A percentile compares a stretch with the other conserved stretches of the same genome.
These are phyloP conservation scores for Melipona quadrifasciata DNA, from an alignment of 1,140 invertebrate species.

Conservation along the genomic window DNA sequence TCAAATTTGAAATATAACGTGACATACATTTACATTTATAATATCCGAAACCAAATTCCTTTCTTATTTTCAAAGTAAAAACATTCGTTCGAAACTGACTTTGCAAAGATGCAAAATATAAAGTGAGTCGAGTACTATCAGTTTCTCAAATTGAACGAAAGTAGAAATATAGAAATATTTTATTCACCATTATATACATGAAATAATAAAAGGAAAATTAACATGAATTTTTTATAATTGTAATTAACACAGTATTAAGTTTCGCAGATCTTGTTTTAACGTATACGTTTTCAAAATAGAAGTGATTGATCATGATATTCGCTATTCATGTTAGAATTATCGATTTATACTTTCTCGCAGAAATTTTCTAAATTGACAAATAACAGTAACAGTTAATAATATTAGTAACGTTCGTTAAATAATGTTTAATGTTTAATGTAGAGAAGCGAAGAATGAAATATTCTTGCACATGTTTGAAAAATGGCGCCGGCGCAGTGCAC, in stretches of 20 bases:
- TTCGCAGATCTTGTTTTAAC: neutral
- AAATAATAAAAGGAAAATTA: neutral
- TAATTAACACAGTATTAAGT: neutral
- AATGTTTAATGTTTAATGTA: neutral
- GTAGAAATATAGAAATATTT: neutral
- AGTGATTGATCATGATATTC: neutral
- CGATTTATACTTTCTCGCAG: too few relatives aligned
- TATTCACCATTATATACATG: neutral
- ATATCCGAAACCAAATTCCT: neutral
- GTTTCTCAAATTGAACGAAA: too few relatives aligned
- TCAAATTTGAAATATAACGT: neutral
- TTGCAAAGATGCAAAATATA: too few relatives aligned
- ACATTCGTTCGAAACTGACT: too few relatives aligned
- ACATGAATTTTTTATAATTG: neutral
- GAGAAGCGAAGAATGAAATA: neutral
- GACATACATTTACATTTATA: neutral
- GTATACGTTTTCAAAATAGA: neutral
- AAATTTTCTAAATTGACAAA: too few relatives aligned
- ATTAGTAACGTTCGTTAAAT: neutral
- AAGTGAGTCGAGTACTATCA: too few relatives aligned
- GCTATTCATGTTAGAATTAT: too few relatives aligned
- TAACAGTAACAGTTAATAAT: neutral
- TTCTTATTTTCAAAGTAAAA: neutral
- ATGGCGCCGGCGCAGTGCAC: neutral
- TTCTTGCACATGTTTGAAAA: neutral